Evolutionary conservation across 2,888 invertebrate species (phyloP).

Genomic region (Muschampia plurimacula): DNA sequence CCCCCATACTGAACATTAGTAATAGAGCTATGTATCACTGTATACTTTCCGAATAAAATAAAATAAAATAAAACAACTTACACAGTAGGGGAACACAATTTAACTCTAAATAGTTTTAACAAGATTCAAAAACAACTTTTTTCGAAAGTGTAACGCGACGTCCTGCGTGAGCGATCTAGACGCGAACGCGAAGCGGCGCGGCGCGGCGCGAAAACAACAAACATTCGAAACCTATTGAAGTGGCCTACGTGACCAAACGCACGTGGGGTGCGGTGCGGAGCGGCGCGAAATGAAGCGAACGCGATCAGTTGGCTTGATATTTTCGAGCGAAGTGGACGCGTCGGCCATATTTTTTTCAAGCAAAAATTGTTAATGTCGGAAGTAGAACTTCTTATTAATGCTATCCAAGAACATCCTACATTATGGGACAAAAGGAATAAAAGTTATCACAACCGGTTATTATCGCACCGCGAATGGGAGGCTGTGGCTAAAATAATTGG

Average conservation of each 20-base stretch:
- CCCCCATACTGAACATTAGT: too few species aligned
- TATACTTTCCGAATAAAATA: too few species aligned
- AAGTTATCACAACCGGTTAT: constrained; percentile 8
- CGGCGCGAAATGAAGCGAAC: constrained; percentile 9
- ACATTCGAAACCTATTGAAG: constrained; percentile 8
- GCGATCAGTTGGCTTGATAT: constrained; percentile 14
- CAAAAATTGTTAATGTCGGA: neutral
- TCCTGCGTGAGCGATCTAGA: constrained; percentile 19
- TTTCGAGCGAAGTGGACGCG: constrained; percentile 9
- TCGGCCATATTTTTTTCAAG: constrained; percentile 2
- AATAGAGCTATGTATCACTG: too few species aligned
- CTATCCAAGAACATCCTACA: constrained; percentile 7
- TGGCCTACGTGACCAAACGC: constrained; percentile 16
- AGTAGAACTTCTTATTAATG: constrained; percentile 8
- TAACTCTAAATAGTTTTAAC: too few species aligned
- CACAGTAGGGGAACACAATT: too few species aligned
- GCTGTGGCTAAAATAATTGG: constrained; percentile 8
- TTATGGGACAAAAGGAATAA: constrained; percentile 8
- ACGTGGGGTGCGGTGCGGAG: constrained; percentile 13
- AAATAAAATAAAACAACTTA: too few species aligned
- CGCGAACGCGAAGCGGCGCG: constrained; percentile 15
- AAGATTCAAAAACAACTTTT: too few species aligned
- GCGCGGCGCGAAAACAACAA: constrained; percentile 10
- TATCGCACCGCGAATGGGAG: constrained; percentile 7
- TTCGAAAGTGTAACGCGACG: neutral